These are phyloP conservation scores for Sceliomorpha sp. DNA, from an alignment of 2,888 invertebrate genomes.

Conservation along the genomic window DNA sequence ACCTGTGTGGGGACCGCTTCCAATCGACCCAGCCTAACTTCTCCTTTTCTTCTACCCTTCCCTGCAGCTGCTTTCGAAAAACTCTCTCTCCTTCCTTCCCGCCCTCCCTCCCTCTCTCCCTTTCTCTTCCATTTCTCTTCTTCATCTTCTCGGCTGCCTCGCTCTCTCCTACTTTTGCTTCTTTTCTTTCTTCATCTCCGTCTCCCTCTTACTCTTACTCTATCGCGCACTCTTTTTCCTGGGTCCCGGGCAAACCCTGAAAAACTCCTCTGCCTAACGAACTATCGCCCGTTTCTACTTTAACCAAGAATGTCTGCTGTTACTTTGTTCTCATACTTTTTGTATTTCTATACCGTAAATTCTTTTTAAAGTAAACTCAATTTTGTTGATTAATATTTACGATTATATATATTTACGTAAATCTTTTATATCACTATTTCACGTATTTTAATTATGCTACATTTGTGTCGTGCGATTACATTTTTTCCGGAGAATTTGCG, in stretches of 20 bases:
- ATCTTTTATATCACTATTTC: too few species aligned
- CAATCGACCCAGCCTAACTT: conserved; percentile 40
- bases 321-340: conserved; percentile 29
- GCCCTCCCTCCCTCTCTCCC: conserved; percentile 18
- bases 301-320: conserved; percentile 56
- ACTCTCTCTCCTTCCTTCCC: conserved; percentile 20
- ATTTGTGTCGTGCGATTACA: too few species aligned
- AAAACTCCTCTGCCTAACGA: conserved; percentile 77
- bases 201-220: not conserved
- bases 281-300: conserved; percentile 73
- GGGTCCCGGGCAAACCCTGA: conserved; percentile 60
- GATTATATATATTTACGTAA: too few species aligned
- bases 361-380: too few species aligned
- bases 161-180: too few species aligned
- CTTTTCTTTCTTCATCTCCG: too few species aligned
- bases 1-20: conserved; percentile 42
- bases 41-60: conserved; percentile 50
- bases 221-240: conserved; percentile 33
- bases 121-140: conserved; percentile 25
- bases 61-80: conserved; percentile 53
- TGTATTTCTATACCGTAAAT: conserved; percentile 23
- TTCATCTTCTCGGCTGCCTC: too few species aligned
- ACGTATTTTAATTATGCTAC: too few species aligned
- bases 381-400: too few species aligned
- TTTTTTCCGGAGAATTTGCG: too few species aligned